Percentiles rank a stretch among this genome's conserved stretches.
Conservation (phyloP, 2,888 invertebrate genomes). For the Geophilus truncorum region DNA sequence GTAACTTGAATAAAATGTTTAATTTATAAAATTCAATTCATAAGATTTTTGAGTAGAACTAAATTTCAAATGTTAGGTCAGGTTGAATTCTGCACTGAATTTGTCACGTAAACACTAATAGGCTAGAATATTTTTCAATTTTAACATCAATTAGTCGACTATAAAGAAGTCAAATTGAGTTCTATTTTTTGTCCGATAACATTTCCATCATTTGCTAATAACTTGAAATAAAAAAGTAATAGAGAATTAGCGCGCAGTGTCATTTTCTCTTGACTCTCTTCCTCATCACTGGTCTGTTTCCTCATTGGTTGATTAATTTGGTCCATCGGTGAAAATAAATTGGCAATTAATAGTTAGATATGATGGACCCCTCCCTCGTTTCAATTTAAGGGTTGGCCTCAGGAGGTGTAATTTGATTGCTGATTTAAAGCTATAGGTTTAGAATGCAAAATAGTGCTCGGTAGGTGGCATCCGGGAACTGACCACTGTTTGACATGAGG, state of each 20-base stretch:
- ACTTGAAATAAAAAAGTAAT: not conserved
- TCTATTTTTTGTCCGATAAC: too few species aligned
- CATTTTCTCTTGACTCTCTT: not conserved
- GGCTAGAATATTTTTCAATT: too few species aligned
- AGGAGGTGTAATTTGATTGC: not conserved
- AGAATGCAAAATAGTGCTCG: not conserved
- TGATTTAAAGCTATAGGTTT: not conserved
- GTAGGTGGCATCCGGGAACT: not conserved
- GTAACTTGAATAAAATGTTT: too few species aligned
- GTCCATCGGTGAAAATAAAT: not conserved
- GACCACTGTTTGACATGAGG: not conserved
- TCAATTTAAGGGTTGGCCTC: not conserved
- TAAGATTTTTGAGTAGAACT: too few species aligned
- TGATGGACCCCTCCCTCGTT: not conserved
- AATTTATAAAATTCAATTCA: too few species aligned
- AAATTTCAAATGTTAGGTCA: too few species aligned
- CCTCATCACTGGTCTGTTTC: not conserved
- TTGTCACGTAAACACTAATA: too few species aligned
- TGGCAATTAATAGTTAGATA: slow-evolving; percentile 10
- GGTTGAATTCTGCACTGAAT: too few species aligned
- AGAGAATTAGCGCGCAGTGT: not conserved
- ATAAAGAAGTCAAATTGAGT: too few species aligned
- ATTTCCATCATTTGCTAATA: not conserved
- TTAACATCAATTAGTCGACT: too few species aligned
- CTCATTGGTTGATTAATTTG: slow-evolving; percentile 21